Evolutionary conservation across 2,888 invertebrate genomes (phyloP).

Genomic region (Nycteola revayana): DNA sequence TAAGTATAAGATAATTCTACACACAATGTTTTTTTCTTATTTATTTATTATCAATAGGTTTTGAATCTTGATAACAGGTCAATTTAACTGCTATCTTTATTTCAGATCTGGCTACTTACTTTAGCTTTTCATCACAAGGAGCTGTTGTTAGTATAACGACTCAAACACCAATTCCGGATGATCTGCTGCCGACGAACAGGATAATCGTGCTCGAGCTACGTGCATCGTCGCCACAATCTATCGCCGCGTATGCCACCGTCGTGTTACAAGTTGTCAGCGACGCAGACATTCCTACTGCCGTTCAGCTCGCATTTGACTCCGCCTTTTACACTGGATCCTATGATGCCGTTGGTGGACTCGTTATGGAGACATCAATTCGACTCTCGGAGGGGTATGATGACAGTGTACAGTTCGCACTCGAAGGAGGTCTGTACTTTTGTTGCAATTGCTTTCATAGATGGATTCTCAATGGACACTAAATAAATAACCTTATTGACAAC

Average conservation of each 20-base stretch:
- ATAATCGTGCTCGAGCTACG: slow-evolving; percentile 26
- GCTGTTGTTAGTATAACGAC: slow-evolving; percentile 17
- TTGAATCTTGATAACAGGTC: no score
- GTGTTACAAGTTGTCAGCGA: slow-evolving; percentile 22
- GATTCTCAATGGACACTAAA: no score
- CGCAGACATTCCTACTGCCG: slow-evolving; percentile 1
- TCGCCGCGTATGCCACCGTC: slow-evolving; percentile 26
- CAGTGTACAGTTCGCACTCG: slow-evolving; percentile 30
- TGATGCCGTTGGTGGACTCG: slow-evolving; percentile 23
- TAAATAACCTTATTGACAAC: background rate
- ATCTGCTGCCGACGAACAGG: slow-evolving; percentile 19
- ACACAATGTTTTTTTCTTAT: background rate
- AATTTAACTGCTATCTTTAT: background rate
- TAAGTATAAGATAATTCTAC: slow-evolving; percentile 6
- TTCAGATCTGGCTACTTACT: slow-evolving; percentile 23
- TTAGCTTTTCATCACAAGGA: slow-evolving; percentile 10
- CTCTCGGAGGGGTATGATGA: slow-evolving; percentile 33
- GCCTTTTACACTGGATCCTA: slow-evolving; percentile 40
- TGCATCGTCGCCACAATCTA: slow-evolving; percentile 22
- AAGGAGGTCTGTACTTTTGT: slow-evolving; percentile 33
- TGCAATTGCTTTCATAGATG: no score
- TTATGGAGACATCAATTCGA: slow-evolving; percentile 27
- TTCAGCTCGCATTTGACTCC: slow-evolving; percentile 21
- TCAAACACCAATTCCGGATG: slow-evolving; percentile 24
- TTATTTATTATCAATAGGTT: background rate